These are phyloP conservation scores for Periplaneta americana DNA, from an alignment of 1,140 invertebrate species.

Conservation along the genomic window DNA sequence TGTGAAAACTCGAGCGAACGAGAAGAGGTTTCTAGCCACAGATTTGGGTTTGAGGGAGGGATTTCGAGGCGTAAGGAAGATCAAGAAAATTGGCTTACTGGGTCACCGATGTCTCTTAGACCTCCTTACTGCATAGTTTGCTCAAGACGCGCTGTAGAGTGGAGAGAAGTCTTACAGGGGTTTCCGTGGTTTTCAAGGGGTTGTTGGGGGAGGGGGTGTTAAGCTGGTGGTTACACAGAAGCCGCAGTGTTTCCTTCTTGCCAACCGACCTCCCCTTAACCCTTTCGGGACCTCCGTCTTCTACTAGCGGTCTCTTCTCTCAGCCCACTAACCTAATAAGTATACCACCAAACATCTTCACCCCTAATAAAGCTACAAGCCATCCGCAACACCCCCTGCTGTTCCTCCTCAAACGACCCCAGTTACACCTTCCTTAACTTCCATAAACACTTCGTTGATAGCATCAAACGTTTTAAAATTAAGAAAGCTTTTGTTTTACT, in stretches of 20 bases:
- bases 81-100: background rate
- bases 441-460: background rate
- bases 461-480: no score
- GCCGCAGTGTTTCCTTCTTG: background rate
- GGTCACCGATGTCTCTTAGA: background rate
- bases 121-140: background rate
- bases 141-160: no score
- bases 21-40: no score
- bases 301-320: background rate
- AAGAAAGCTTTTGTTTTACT: no score
- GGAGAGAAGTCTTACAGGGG: background rate
- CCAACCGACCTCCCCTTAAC: background rate
- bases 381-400: no score
- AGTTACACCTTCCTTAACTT: background rate
- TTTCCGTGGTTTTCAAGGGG: background rate
- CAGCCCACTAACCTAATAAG: background rate
- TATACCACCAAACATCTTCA: background rate
- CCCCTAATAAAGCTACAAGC: background rate
- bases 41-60: no score
- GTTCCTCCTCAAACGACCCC: background rate
- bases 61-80: no score
- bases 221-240: background rate
- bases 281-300: background rate
- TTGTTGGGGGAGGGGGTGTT: background rate
- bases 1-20: no score